Evolutionary conservation across 1,140 invertebrate species (phyloP).

Genomic region (Calephelis virginiensis): DNA sequence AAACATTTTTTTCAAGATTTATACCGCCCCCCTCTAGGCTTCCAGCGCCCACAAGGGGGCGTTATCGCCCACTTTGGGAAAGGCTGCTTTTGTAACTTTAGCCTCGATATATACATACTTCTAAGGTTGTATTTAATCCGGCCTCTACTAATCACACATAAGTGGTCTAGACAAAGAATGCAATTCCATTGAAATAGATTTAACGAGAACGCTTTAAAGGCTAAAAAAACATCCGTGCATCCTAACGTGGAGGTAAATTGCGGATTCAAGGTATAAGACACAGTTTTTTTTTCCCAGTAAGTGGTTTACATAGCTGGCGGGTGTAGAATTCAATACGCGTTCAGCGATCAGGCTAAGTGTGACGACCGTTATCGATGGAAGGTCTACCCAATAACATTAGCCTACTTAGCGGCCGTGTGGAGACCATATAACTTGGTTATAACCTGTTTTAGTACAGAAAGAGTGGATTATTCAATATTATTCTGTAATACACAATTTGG

Average conservation of each 20-base stretch:
- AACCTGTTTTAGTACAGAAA: neutral
- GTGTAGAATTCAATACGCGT: slow-evolving; percentile 1
- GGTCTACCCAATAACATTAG: slow-evolving; percentile 13
- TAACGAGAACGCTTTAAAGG: too few relatives aligned
- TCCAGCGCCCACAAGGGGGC: too few relatives aligned
- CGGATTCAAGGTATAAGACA: slow-evolving; percentile 7
- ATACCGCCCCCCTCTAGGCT: too few relatives aligned
- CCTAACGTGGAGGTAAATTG: too few relatives aligned
- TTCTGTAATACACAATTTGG: neutral
- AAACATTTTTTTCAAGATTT: too few relatives aligned
- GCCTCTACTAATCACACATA: too few relatives aligned
- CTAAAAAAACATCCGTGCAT: slow-evolving; percentile 2
- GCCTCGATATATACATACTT: too few relatives aligned
- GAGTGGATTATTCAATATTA: slow-evolving; percentile 8
- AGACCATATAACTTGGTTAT: slow-evolving; percentile 14
- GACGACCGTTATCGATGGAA: slow-evolving; percentile 12
- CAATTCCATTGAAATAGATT: too few relatives aligned
- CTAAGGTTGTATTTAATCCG: too few relatives aligned
- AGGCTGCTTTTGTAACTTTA: too few relatives aligned
- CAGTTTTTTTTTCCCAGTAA: slow-evolving; percentile 2
- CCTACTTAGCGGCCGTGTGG: slow-evolving; percentile 13
- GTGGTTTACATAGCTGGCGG: slow-evolving; percentile 12
- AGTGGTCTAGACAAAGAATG: too few relatives aligned
- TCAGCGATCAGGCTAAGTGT: slow-evolving; percentile 11
- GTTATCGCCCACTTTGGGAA: too few relatives aligned